Conservation (phyloP, 2,797 vertebrate species). For the Decapterus maruadsi region DNA sequence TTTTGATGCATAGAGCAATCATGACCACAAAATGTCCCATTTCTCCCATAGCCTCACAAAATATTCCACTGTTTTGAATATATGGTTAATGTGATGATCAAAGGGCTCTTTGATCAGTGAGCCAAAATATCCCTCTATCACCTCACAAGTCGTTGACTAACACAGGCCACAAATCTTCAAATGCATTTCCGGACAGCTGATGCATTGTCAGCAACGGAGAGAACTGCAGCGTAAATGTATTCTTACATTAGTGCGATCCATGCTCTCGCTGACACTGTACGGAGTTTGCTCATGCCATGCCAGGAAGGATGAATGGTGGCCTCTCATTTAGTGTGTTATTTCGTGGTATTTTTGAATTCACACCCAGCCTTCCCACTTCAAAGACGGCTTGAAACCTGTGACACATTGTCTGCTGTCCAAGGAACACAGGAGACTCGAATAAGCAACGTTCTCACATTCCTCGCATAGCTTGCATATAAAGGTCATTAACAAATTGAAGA, state of each 20-base stretch:
- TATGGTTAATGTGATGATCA: conserved; percentile 58
- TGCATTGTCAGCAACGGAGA: conserved; percentile 15
- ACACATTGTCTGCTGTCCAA: conserved; percentile 63
- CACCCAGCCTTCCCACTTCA: conserved; percentile 59
- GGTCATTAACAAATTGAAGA: conserved; percentile 66
- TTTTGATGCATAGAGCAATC: conserved; percentile 50
- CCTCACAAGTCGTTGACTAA: conserved; percentile 42
- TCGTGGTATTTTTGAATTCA: conserved; percentile 65
- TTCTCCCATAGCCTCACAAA: conserved; percentile 44
- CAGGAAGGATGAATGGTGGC: conserved; percentile 48
- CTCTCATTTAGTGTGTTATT: conserved; percentile 64
- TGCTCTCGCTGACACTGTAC: conserved; percentile 8
- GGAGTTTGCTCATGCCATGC: conserved; percentile 22
- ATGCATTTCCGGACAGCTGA: conserved; percentile 53
- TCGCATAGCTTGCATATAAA: conserved; percentile 64
- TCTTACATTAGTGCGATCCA: conserved; percentile 20
- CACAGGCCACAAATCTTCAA: conserved; percentile 37
- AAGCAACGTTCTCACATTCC: conserved; percentile 66
- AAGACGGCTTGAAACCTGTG: conserved; percentile 51
- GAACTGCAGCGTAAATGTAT: conserved; percentile 14
- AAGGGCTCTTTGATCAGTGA: conserved; percentile 51
- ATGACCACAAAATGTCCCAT: conserved; percentile 63
- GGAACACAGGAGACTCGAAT: conserved; percentile 62
- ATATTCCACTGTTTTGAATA: conserved; percentile 63
- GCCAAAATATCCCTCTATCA: conserved; percentile 53